Conservation (phyloP, 1,140 invertebrate species). For the Zaprionus gabonicus region DNA sequence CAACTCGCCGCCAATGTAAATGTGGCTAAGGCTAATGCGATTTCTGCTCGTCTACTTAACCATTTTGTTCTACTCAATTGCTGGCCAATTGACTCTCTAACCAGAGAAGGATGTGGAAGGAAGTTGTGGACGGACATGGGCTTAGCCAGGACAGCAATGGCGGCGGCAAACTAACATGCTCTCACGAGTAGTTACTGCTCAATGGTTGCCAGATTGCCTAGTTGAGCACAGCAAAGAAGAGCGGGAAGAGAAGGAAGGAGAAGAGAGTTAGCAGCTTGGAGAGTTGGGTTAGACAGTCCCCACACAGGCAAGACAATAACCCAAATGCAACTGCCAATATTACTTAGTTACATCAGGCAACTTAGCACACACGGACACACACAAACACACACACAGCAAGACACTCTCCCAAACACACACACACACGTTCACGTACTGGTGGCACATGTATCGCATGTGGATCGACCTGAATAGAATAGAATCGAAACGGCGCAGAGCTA, state of each 20-base stretch:
- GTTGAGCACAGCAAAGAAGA: neutral
- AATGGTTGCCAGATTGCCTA: slow-evolving; percentile 47
- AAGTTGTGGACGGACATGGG: neutral
- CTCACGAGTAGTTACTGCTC: slow-evolving; percentile 34
- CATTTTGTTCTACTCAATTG: slow-evolving; percentile 54
- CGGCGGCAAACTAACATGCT: slow-evolving; percentile 15
- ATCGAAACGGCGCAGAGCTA: slow-evolving; percentile 49
- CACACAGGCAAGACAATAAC: slow-evolving; percentile 68
- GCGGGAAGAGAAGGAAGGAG: neutral
- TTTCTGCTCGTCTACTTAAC: slow-evolving; percentile 45
- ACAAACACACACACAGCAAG: slow-evolving; percentile 13
- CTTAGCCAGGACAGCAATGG: neutral
- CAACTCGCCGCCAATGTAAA: slow-evolving; percentile 33
- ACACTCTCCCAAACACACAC: neutral
- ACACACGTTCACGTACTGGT: slow-evolving; percentile 29
- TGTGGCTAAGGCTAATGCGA: slow-evolving; percentile 51
- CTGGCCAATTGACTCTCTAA: slow-evolving; percentile 45
- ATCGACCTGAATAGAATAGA: slow-evolving; percentile 61
- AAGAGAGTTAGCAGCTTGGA: neutral
- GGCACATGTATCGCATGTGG: slow-evolving; percentile 37
- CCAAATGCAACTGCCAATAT: slow-evolving; percentile 80
- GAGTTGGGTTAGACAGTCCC: neutral
- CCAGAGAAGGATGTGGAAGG: slow-evolving; percentile 6
- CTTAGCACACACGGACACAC: slow-evolving; percentile 22
- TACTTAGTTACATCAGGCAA: slow-evolving; percentile 71